Evolutionary conservation across 2,797 vertebrate species (phyloP), one percentile per base, ranked within the genome.

Genomic region (Protosalanx chinensis): DNA sequence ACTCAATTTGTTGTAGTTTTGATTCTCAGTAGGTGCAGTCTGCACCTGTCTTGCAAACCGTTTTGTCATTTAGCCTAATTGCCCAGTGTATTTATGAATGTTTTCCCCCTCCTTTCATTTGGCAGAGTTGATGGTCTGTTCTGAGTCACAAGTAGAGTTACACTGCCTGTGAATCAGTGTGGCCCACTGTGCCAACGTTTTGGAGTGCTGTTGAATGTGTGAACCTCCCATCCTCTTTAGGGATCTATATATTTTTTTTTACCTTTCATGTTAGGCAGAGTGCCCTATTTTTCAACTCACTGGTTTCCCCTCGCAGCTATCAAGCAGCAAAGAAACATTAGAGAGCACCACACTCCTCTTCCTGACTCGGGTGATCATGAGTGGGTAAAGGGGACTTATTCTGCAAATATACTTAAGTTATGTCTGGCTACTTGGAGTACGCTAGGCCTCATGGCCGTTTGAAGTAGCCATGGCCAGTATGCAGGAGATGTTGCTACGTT

Each of bases 281-380:
- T 81, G 85, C 49, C 80, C 79, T 41, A 76, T 74, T 80, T 84
- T 80, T 79, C 77, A 84, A 73, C 73, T 76, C 33, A n/a, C 73
- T 68, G 37, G 5, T 53, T 69, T 79, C 80, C 66, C 68, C 68
- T 79, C 62, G n/a, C 37, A 81, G 76, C 68, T 66, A 67, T 75
- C 62, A 27, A 74, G 72, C 64, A 32, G 60, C 66, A 68, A 35
- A 13, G n/a, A 67, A 46, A 76, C 32, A 56, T 59, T 67, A 62
- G 35, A 57, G 69, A 74, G 72, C 56, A 32, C 15, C 33, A 64
- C 30, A 60, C 71, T 72, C 60, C 58, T 30, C 33, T 74, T 70
- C 57, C 37, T 68, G 49, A 53, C 72, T 73, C 72, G 73, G 72
- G 71, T 71, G 72, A 73, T 75, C 64, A 33, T 57, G 49, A 73